phyloP scores from a whole-genome alignment of 2,888 invertebrate species.

The Peribatodes rhomboidaria region DNA sequence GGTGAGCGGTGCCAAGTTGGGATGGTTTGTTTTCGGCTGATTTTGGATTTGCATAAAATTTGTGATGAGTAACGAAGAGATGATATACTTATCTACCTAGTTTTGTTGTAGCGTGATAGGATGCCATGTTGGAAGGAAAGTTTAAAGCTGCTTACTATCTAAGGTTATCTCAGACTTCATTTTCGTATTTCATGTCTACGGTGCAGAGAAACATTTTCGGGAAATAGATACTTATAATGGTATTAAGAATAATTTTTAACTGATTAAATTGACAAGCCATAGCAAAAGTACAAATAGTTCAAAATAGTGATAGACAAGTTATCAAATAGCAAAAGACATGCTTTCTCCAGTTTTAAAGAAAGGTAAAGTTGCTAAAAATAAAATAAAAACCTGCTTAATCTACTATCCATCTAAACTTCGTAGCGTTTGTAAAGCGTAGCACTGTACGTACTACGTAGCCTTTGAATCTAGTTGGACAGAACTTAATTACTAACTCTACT shows the following conservation, averaged over 20 bases:
- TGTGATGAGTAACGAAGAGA: neutral
- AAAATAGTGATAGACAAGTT: too few species aligned
- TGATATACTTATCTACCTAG: neutral
- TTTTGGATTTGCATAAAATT: slow-evolving; percentile 1
- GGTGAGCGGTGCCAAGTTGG: slow-evolving; percentile 45
- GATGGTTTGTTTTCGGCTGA: slow-evolving; percentile 20
- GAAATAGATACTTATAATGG: too few species aligned
- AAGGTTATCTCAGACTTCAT: too few species aligned
- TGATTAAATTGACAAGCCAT: too few species aligned
- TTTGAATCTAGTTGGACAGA: slow-evolving; percentile 26
- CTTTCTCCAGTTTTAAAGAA: too few species aligned
- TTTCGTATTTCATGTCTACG: neutral
- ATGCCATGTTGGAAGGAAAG: too few species aligned
- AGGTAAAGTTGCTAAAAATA: too few species aligned
- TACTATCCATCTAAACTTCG: slow-evolving; percentile 7
- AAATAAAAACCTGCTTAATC: neutral
- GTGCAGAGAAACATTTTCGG: neutral
- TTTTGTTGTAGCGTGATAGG: too few species aligned
- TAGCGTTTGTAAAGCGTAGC: slow-evolving; percentile 39
- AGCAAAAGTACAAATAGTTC: too few species aligned
- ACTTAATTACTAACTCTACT: slow-evolving; percentile 14
- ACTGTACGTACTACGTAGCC: slow-evolving; percentile 8
- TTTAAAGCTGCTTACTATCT: too few species aligned
- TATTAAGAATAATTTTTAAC: too few species aligned
- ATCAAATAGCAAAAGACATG: too few species aligned